Conservation (phyloP, 1,140 invertebrate genomes). For the Pogonomyrmex barbatus region DNA sequence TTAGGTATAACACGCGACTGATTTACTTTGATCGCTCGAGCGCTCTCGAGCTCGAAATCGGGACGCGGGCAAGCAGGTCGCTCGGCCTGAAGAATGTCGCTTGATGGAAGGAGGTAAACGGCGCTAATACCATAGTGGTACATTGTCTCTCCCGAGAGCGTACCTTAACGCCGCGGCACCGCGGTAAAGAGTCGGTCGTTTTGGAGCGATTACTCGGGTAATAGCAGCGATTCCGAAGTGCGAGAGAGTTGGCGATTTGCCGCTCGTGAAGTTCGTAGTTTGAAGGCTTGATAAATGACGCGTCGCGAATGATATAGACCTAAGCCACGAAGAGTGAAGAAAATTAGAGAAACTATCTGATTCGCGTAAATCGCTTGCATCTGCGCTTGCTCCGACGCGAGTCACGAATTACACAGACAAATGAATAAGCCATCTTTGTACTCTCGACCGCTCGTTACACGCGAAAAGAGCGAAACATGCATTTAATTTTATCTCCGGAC, state of each 20-base stretch:
- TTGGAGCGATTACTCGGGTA: slow-evolving; percentile 55
- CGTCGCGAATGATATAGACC: slow-evolving; percentile 32
- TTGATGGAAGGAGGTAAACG: slow-evolving; percentile 51
- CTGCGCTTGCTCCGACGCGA: background rate
- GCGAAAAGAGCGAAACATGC: background rate
- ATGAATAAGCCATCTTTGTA: background rate
- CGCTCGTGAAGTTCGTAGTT: slow-evolving; percentile 45
- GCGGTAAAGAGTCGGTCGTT: slow-evolving; percentile 47
- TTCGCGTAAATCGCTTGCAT: slow-evolving; percentile 21
- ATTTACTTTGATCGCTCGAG: slow-evolving; percentile 52
- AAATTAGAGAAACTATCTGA: slow-evolving; percentile 41
- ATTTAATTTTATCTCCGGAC: background rate
- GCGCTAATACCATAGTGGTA: slow-evolving; percentile 46
- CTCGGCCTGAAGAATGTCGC: slow-evolving; percentile 48
- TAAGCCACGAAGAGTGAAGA: slow-evolving; percentile 31
- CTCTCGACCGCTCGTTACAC: background rate
- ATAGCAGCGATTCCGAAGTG: slow-evolving; percentile 46
- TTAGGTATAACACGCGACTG: slow-evolving; percentile 60
- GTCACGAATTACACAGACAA: slow-evolving; percentile 1
- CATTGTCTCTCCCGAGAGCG: slow-evolving; percentile 38
- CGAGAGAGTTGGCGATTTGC: slow-evolving; percentile 43
- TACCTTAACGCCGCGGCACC: slow-evolving; percentile 10
- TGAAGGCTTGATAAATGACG: slow-evolving; percentile 57
- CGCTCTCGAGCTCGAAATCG: slow-evolving; percentile 33
- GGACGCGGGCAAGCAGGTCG: background rate